These are phyloP conservation scores for Lutraria rhynchaena DNA, from an alignment of 1,140 invertebrate species.

Conservation along the genomic window DNA sequence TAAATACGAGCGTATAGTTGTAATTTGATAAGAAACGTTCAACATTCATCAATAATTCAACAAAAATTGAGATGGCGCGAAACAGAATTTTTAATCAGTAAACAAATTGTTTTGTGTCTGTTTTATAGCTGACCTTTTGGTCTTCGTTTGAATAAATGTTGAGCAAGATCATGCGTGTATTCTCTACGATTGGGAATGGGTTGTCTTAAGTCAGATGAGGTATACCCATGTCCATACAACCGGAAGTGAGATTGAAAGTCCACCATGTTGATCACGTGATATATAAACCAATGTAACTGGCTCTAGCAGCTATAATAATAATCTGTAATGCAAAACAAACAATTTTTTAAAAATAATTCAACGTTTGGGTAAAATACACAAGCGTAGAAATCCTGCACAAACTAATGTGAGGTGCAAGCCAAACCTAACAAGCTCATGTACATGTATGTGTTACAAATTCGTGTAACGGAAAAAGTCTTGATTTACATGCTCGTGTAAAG, in stretches of 20 bases:
- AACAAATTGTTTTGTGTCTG: no score
- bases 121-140: constrained; percentile 68
- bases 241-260: constrained; percentile 74
- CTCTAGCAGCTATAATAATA: constrained; percentile 28
- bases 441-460: no score
- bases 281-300: neutral
- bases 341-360: neutral
- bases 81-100: no score
- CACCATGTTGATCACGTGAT: constrained; percentile 66
- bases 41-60: no score
- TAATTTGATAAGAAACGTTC: no score
- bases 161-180: constrained; percentile 68
- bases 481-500: no score
- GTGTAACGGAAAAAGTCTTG: no score
- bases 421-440: no score
- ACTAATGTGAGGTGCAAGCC: neutral
- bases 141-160: constrained; percentile 63
- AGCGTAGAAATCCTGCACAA: neutral
- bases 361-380: neutral
- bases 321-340: constrained; percentile 3
- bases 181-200: constrained; percentile 65
- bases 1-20: no score
- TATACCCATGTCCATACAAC: constrained; percentile 71
- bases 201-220: constrained; percentile 54
- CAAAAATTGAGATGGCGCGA: no score